Conservation (phyloP, 2,113 vertebrate species). For the Rhinolophus ferrumequinum region DNA sequence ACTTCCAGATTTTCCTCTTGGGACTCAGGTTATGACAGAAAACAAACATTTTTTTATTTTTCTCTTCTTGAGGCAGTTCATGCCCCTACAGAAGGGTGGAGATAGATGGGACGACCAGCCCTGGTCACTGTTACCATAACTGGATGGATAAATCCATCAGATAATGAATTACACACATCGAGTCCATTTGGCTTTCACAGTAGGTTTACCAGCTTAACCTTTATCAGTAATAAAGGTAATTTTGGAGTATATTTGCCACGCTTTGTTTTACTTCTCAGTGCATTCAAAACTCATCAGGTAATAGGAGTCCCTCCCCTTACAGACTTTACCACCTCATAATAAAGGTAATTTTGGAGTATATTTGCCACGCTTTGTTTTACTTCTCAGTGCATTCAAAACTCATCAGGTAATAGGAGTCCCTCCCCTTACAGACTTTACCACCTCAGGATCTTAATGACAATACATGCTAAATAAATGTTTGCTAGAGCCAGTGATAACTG, state of each 20-base stretch:
- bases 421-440: neutral
- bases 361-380: neutral
- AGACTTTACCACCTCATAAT: neutral
- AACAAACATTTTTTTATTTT: neutral
- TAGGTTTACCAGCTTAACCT: neutral
- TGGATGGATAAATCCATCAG: neutral
- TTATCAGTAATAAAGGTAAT: neutral
- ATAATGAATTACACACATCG: neutral
- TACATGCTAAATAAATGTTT: neutral
- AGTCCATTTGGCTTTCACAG: neutral
- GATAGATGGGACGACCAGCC: neutral
- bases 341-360: neutral
- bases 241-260: neutral
- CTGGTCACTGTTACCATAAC: neutral
- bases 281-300: neutral
- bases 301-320: neutral
- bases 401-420: neutral
- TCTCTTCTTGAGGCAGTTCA: neutral
- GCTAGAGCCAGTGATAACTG: neutral
- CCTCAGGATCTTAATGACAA: neutral
- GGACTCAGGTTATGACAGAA: neutral
- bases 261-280: neutral
- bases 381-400: neutral
- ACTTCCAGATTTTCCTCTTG: neutral
- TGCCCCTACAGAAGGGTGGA: neutral